Evolutionary conservation across 2,888 invertebrate genomes (phyloP), one percentile per base, ranked within the genome.

Genomic region (Drosophila paracracens): DNA sequence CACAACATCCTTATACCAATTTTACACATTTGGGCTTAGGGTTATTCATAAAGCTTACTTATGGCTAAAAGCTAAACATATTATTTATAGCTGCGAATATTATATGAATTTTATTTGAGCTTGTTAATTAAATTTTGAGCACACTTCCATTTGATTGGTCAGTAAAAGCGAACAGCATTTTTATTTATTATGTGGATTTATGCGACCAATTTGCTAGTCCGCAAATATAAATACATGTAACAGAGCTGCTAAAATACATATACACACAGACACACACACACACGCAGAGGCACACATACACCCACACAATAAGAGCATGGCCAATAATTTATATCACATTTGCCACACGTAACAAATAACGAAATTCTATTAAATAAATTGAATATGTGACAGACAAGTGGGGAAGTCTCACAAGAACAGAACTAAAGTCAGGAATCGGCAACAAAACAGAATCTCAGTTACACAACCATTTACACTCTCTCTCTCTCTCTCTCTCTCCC

Each of bases 351-450:
- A 67, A 70, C 77, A 76, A 72, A 76, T 80, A 79, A 78, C 58
- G 64, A 70, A 84, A 84, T 81, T 89, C 82, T 84, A 82, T 82
- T 80, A 84, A 78, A 89, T 78, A 89, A 85, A 89, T 85, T 89
- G 89, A 89, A 87, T 87, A 74, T 86, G 71, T 74, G 53, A 59
- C 63, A 56, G 56, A 68, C 53, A 70, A 68, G 70, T 81, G 78
- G 72, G 62, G 53, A 77, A 68, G 67, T 54, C 69, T 50, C 54
- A 57, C 29, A 70, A 48, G 16, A 25, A 52, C 60, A 11, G 58
- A 64, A 59, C 64, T 60, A 62, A 69, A 51, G 60, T 63, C 68
- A 69, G 51, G 54, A 51, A 60, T 46, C 43, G 38, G 36, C 36
- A 66, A 74, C 60, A 74, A 81, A 81, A 68, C 52, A 13, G 65